A percentile compares a stretch with the other conserved stretches of the same genome.
Conservation (phyloP, 2,888 invertebrate genomes). For the Ectemnius cavifrons region DNA sequence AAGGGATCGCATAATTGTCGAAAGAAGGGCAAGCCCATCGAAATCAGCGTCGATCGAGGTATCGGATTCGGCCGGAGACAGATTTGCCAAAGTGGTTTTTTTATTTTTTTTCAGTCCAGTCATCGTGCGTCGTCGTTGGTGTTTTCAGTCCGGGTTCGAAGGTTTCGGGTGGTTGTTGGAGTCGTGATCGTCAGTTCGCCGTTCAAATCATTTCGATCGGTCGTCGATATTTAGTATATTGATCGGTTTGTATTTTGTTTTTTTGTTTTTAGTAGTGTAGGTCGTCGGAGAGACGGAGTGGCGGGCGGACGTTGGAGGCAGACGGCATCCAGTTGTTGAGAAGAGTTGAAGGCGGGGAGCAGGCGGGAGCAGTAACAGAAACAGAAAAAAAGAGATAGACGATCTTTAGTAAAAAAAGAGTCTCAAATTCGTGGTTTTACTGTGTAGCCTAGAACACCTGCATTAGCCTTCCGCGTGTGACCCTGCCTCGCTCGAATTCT, state of each 20-base stretch:
- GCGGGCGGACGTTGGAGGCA: constrained; percentile 77
- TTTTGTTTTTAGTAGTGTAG: constrained; percentile 56
- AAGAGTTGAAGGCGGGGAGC: constrained; percentile 77
- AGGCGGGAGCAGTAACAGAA: constrained; percentile 78
- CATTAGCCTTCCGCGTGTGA: constrained; percentile 31
- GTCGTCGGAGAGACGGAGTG: constrained; percentile 77
- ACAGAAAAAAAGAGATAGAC: constrained; percentile 77
- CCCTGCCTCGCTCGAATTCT: constrained; percentile 22
- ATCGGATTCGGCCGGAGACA: constrained; percentile 8
- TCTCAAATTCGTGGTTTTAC: constrained; percentile 45
- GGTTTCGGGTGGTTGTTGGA: constrained; percentile 1
- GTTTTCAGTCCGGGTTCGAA: constrained; percentile 6
- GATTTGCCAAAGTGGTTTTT: constrained; percentile 14
- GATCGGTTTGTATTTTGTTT: constrained; percentile 41
- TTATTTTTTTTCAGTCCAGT: constrained; percentile 14
- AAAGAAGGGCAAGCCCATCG: constrained; percentile 1
- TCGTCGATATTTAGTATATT: constrained; percentile 11
- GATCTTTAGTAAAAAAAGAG: constrained; percentile 73
- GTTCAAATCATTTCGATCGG: constrained; percentile 5
- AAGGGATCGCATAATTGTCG: constrained; percentile 7
- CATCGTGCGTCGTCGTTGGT: constrained; percentile 18
- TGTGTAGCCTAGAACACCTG: constrained; percentile 57
- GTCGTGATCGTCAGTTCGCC: constrained; percentile 1
- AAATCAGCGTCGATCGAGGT: not conserved
- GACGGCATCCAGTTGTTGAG: constrained; percentile 78